phyloP scores from a whole-genome alignment of 2,797 vertebrate species.

The Diplodus sargus region DNA sequence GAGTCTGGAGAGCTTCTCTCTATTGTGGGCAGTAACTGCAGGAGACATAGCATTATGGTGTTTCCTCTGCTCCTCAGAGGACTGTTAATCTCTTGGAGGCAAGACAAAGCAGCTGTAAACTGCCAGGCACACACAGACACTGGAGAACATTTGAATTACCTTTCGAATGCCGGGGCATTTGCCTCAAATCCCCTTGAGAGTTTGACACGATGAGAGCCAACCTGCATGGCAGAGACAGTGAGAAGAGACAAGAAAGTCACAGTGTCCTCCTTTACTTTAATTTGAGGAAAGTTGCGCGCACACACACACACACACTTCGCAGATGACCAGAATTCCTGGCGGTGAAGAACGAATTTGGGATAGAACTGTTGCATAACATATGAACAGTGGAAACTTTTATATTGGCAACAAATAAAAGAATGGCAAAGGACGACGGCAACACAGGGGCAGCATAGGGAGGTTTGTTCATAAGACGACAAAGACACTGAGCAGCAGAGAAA shows the following conservation, averaged over 20 bases:
- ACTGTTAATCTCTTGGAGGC: slow-evolving; percentile 31
- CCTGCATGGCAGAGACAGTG: slow-evolving; percentile 81
- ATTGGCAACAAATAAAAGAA: slow-evolving; percentile 16
- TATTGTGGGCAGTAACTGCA: slow-evolving; percentile 12
- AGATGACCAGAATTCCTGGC: slow-evolving; percentile 55
- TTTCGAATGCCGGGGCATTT: slow-evolving; percentile 98
- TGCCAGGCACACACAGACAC: neutral
- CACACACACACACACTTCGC: slow-evolving; percentile 17
- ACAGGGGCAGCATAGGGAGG: slow-evolving; percentile 27
- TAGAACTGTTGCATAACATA: slow-evolving; percentile 28
- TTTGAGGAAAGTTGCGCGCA: neutral
- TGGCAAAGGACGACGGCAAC: slow-evolving; percentile 23
- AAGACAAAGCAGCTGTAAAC: slow-evolving; percentile 39
- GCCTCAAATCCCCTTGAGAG: slow-evolving; percentile 98
- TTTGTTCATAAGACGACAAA: slow-evolving; percentile 28
- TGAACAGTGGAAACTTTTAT: slow-evolving; percentile 37
- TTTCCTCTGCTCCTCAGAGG: slow-evolving; percentile 28
- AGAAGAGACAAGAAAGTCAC: slow-evolving; percentile 53
- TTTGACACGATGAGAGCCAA: slow-evolving; percentile 98
- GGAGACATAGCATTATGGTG: slow-evolving; percentile 17
- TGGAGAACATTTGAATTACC: slow-evolving; percentile 82
- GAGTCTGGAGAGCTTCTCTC: slow-evolving; percentile 20
- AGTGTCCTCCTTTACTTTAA: slow-evolving; percentile 12
- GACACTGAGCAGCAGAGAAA: slow-evolving; percentile 50
- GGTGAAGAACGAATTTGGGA: slow-evolving; percentile 37